These are phyloP conservation scores for Geotrypetes seraphini DNA, from an alignment of 2,797 vertebrate genomes.

Conservation along the genomic window DNA sequence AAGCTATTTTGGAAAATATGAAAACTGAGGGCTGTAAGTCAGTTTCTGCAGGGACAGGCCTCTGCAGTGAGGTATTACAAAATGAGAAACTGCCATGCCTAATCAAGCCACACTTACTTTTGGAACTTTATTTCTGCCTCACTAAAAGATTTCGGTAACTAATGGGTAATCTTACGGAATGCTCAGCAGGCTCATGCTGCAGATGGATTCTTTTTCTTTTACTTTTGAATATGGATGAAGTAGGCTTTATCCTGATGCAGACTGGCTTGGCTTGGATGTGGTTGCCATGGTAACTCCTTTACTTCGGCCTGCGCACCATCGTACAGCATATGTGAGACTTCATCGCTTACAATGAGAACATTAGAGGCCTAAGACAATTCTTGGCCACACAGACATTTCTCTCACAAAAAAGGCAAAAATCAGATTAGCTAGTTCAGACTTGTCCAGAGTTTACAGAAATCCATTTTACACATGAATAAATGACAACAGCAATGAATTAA, in stretches of 20 bases:
- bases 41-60: neutral
- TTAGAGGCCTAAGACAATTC: too few species aligned
- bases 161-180: constrained; percentile 5
- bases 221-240: constrained; percentile 18
- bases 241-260: neutral
- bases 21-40: neutral
- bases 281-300: constrained; percentile 13
- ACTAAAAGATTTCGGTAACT: constrained; percentile 21
- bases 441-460: too few species aligned
- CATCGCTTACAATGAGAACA: too few species aligned
- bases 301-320: constrained; percentile 3
- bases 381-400: too few species aligned
- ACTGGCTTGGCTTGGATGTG: constrained; percentile 10
- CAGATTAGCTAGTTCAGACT: too few species aligned
- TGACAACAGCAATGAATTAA: too few species aligned
- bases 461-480: too few species aligned
- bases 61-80: constrained; percentile 21
- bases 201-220: constrained; percentile 4
- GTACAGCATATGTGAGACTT: too few species aligned
- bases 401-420: too few species aligned
- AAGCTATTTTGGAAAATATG: neutral
- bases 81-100: too few species aligned
- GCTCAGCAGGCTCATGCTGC: neutral
- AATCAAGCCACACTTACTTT: neutral
- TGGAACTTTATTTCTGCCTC: constrained; percentile 5